Percentiles rank a stretch among this genome's conserved stretches.
These are phyloP conservation scores for Puntigrus tetrazona DNA, from an alignment of 2,113 vertebrate species.

Conservation along the genomic window DNA sequence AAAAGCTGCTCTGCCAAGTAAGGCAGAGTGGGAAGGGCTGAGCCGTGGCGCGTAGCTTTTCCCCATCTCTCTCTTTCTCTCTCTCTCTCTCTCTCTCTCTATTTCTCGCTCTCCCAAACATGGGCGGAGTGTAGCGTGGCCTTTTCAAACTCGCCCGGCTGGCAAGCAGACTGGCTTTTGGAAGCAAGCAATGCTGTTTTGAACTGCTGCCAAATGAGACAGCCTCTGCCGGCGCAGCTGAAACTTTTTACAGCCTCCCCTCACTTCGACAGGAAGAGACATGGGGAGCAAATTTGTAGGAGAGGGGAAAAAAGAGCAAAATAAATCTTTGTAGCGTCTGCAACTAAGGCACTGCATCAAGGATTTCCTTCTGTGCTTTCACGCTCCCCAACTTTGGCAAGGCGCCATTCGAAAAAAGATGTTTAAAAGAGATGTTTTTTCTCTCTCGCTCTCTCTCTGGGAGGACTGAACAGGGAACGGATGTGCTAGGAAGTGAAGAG, in stretches of 20 bases:
- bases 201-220: constrained; percentile 75
- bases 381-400: constrained; percentile 24
- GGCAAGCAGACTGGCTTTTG: constrained; percentile 36
- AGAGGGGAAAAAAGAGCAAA: constrained; percentile 19
- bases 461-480: constrained; percentile 18
- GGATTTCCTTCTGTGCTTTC: constrained; percentile 5
- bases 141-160: constrained; percentile 42
- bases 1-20: constrained; percentile 31
- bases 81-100: constrained; percentile 1
- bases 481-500: constrained; percentile 48
- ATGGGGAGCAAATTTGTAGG: constrained; percentile 60
- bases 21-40: constrained; percentile 19
- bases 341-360: constrained; percentile 24
- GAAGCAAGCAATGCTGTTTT: constrained; percentile 64
- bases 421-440: constrained; percentile 23
- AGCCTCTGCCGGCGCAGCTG: constrained; percentile 69
- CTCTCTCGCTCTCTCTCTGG: background rate
- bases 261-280: constrained; percentile 71
- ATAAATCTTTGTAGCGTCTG: constrained; percentile 43
- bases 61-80: constrained; percentile 11
- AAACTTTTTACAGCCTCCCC: constrained; percentile 75
- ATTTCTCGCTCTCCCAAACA: constrained; percentile 31
- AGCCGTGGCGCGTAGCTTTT: constrained; percentile 21
- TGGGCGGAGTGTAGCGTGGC: constrained; percentile 48
- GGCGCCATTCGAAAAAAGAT: constrained; percentile 11